phyloP scores from a whole-genome alignment of 2,797 vertebrate genomes.

The Poliocrania exsul region DNA sequence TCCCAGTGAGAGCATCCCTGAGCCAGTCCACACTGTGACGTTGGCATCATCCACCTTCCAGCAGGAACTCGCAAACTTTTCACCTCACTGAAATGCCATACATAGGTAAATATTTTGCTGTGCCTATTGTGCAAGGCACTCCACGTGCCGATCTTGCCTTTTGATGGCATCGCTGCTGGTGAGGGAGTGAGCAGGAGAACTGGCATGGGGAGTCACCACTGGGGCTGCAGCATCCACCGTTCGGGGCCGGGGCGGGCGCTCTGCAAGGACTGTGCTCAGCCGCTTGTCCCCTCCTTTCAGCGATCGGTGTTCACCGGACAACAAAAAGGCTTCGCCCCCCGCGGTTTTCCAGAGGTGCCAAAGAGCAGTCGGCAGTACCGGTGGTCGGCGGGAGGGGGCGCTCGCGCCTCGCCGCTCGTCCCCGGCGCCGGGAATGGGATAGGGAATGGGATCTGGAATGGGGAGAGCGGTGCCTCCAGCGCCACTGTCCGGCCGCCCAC shows the following conservation, averaged over 20 bases:
- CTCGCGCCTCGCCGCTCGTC: background rate
- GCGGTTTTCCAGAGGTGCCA: background rate
- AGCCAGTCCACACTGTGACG: background rate
- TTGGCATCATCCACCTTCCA: background rate
- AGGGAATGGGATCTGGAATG: background rate
- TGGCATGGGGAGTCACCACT: fast-evolving
- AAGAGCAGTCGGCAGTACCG: background rate
- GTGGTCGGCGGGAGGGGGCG: background rate
- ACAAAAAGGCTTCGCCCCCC: fast-evolving
- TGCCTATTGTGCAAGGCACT: fast-evolving
- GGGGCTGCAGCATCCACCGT: fast-evolving
- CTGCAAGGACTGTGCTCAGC: background rate
- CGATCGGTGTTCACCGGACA: fast-evolving
- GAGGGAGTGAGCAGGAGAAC: background rate
- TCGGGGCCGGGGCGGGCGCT: background rate
- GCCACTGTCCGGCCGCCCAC: background rate
- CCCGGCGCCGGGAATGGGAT: background rate
- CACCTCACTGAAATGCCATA: fast-evolving
- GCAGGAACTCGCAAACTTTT: background rate
- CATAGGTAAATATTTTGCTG: background rate
- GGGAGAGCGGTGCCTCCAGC: fast-evolving
- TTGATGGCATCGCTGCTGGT: fast-evolving
- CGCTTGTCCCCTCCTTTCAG: fast-evolving
- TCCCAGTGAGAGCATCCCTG: fast-evolving
- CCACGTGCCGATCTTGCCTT: background rate